Conservation (phyloP, 1,140 invertebrate genomes). For the Dreissena rostriformis region DNA sequence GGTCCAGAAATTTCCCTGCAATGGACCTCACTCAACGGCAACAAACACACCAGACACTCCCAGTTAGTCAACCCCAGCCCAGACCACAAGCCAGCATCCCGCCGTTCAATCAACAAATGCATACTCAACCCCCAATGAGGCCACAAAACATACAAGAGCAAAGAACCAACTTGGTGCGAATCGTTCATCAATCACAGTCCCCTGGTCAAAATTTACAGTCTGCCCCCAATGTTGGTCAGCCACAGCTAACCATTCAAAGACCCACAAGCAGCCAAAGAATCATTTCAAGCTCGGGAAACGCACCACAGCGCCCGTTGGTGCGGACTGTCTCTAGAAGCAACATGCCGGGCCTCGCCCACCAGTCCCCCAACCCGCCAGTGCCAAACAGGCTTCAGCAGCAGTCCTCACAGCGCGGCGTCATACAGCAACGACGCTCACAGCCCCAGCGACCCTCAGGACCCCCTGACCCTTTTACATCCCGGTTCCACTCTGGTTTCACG, state of each 20-base stretch:
- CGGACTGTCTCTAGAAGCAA: constrained; percentile 12
- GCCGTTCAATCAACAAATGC: too few relatives aligned
- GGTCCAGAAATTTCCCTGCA: too few relatives aligned
- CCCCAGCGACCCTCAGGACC: background rate
- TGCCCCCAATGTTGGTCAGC: background rate
- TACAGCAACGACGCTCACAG: background rate
- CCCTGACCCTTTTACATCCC: constrained; percentile 43
- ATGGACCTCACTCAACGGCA: too few relatives aligned
- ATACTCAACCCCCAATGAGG: too few relatives aligned
- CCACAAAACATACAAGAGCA: background rate
- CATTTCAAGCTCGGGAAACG: background rate
- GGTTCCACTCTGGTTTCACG: constrained; percentile 49
- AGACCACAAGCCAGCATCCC: too few relatives aligned
- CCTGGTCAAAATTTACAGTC: background rate
- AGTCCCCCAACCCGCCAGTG: background rate
- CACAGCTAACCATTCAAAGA: background rate
- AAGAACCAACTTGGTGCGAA: background rate
- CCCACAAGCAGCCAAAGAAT: background rate
- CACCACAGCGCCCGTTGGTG: constrained; percentile 18
- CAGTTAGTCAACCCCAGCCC: too few relatives aligned
- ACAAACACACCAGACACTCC: too few relatives aligned
- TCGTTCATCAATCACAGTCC: too few relatives aligned
- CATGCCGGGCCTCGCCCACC: background rate
- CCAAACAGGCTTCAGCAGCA: background rate
- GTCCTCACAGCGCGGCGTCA: constrained; percentile 1